Percentiles rank a stretch among this genome's conserved stretches.
Conservation (phyloP, 1,140 invertebrate species). For the Dinoponera quadriceps region DNA sequence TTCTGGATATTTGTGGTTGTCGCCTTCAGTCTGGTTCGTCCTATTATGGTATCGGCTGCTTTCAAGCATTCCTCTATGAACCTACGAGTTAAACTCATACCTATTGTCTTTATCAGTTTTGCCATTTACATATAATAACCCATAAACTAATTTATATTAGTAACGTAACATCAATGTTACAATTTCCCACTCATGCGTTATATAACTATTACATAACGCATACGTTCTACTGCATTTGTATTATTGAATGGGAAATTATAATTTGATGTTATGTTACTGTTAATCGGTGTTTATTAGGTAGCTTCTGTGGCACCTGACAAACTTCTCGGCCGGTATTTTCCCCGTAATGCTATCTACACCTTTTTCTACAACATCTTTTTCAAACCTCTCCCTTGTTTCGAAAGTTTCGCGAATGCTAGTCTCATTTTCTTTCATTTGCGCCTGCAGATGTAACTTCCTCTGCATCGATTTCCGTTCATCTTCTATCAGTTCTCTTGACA, state of each 20-base stretch:
- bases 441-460: constrained; percentile 80
- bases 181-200: too few species aligned
- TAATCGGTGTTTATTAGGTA: neutral
- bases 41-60: constrained; percentile 82
- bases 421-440: constrained; percentile 85
- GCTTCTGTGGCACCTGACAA: constrained; percentile 80
- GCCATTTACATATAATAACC: neutral
- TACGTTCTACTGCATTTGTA: neutral
- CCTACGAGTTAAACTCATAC: constrained; percentile 61
- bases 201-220: too few species aligned
- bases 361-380: constrained; percentile 82
- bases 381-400: constrained; percentile 80
- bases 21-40: constrained; percentile 84
- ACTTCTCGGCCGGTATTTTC: constrained; percentile 85
- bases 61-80: constrained; percentile 86
- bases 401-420: constrained; percentile 82
- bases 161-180: too few species aligned
- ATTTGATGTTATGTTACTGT: too few species aligned
- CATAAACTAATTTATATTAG: too few species aligned
- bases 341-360: constrained; percentile 85
- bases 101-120: neutral
- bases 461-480: constrained; percentile 76
- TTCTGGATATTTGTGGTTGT: constrained; percentile 85
- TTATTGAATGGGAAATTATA: too few species aligned
- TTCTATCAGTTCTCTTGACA: constrained; percentile 78